These are phyloP conservation scores for Monochamus alternatus DNA, from an alignment of 2,888 invertebrate species.

Conservation along the genomic window DNA sequence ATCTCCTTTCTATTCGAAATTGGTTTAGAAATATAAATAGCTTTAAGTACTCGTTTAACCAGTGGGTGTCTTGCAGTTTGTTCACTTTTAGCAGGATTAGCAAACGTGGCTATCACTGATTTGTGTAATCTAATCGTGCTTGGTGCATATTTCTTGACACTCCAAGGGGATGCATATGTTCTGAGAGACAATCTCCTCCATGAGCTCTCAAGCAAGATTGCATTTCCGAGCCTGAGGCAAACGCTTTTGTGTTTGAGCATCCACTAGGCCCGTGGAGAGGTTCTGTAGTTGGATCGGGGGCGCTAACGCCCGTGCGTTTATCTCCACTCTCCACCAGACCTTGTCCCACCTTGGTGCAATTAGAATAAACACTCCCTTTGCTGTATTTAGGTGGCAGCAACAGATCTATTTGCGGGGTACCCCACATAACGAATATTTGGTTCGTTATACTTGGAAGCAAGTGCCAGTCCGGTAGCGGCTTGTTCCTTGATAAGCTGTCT, in stretches of 20 bases:
- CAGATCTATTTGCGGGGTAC: slow-evolving; percentile 44
- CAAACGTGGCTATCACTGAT: slow-evolving; percentile 22
- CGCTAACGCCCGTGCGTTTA: not conserved
- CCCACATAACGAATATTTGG: slow-evolving; percentile 43
- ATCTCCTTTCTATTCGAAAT: slow-evolving; percentile 20
- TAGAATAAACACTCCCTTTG: slow-evolving; percentile 50
- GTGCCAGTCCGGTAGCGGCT: slow-evolving; percentile 41
- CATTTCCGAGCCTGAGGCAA: slow-evolving; percentile 29
- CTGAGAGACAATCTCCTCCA: not conserved
- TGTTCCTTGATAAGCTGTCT: slow-evolving; percentile 44
- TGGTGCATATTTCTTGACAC: not conserved
- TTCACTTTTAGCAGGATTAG: slow-evolving; percentile 1
- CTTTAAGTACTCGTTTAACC: slow-evolving; percentile 33
- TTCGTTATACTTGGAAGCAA: slow-evolving; percentile 33
- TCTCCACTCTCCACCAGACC: slow-evolving; percentile 50
- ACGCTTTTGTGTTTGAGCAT: slow-evolving; percentile 25
- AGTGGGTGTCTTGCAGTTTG: not conserved
- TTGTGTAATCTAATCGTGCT: slow-evolving; percentile 16
- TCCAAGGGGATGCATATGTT: slow-evolving; percentile 6
- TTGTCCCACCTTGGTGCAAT: slow-evolving; percentile 56
- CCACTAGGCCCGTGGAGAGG: slow-evolving; percentile 4
- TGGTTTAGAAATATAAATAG: slow-evolving; percentile 29
- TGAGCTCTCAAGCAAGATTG: not conserved
- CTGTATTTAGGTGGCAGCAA: slow-evolving; percentile 50
- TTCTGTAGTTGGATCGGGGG: not conserved